Evolutionary conservation across 2,888 invertebrate species (phyloP).

Genomic region (Poecilus cupreus): DNA sequence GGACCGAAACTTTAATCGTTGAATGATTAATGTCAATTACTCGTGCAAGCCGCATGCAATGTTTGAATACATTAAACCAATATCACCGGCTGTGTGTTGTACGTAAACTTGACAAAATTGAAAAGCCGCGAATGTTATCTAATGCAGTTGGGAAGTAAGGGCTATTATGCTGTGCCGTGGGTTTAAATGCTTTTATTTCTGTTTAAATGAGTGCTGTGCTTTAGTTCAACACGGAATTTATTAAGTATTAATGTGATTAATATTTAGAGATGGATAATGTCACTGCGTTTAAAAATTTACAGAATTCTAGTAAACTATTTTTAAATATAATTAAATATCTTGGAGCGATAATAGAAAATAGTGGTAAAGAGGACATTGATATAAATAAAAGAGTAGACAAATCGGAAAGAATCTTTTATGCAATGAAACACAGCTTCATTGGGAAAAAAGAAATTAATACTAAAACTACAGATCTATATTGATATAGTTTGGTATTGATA

Average conservation of each 20-base stretch:
- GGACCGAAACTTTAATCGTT: slow-evolving; percentile 50
- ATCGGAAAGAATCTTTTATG: no score
- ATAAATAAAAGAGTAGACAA: no score
- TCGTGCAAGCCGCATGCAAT: slow-evolving; percentile 44
- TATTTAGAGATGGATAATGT: no score
- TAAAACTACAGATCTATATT: no score
- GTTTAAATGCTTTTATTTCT: not conserved
- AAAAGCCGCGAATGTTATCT: not conserved
- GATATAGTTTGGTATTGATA: no score
- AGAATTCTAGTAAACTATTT: no score
- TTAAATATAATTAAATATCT: no score
- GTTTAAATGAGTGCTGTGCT: not conserved
- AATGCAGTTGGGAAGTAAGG: not conserved
- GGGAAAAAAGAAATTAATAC: no score
- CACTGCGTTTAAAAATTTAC: no score
- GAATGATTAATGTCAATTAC: slow-evolving; percentile 56
- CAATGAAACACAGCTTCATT: no score
- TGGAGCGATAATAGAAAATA: no score
- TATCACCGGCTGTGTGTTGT: slow-evolving; percentile 24
- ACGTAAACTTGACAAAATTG: slow-evolving; percentile 31
- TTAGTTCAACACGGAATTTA: not conserved
- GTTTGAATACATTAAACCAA: slow-evolving; percentile 51
- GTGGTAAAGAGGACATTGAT: no score
- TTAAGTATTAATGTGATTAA: not conserved
- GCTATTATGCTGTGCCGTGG: not conserved